These are phyloP conservation scores for Petroica traversi DNA, from an alignment of 2,113 vertebrate species.

Conservation along the genomic window DNA sequence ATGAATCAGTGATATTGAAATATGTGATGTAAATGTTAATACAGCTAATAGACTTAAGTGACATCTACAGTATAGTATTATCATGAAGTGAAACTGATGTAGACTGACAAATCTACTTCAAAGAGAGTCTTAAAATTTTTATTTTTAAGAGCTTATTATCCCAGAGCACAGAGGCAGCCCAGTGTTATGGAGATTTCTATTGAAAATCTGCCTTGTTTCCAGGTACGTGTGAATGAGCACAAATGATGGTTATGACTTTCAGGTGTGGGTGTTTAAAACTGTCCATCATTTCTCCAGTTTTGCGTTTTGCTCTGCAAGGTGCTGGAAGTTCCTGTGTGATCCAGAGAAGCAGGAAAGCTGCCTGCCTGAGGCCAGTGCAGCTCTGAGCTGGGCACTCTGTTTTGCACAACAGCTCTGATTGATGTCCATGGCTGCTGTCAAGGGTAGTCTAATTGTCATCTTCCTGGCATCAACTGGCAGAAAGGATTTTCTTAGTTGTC, in stretches of 20 bases:
- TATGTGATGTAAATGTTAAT: neutral
- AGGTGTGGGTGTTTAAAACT: neutral
- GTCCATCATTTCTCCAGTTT: neutral
- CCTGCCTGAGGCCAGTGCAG: neutral
- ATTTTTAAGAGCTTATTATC: neutral
- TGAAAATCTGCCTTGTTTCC: neutral
- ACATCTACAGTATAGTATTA: too few species aligned
- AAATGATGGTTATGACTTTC: neutral
- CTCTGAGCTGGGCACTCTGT: neutral
- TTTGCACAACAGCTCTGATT: neutral
- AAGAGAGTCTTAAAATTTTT: neutral
- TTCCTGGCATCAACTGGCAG: neutral
- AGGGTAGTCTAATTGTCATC: neutral
- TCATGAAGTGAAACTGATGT: neutral
- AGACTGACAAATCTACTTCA: neutral
- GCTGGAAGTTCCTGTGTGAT: neutral
- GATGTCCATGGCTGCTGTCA: neutral
- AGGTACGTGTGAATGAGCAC: neutral
- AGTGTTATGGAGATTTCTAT: neutral
- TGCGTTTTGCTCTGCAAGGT: neutral
- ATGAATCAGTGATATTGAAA: neutral
- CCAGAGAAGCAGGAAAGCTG: neutral
- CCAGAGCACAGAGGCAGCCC: neutral
- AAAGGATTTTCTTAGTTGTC: neutral
- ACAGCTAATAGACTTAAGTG: neutral